Base-by-base conservation (phyloP, 2,113 vertebrate genomes). In the Laticauda colubrina region DNA sequence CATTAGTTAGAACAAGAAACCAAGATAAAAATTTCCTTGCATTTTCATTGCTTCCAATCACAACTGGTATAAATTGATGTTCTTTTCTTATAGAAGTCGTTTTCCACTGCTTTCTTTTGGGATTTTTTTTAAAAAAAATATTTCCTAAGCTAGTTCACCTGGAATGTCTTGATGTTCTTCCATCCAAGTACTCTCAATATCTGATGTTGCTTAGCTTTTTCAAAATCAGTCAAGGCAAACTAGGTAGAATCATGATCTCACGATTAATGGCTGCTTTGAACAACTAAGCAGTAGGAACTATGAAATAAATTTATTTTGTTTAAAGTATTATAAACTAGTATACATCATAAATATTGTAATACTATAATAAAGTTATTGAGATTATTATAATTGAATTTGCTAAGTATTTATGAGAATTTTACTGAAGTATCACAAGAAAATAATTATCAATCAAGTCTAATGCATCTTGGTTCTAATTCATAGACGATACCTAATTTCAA, bases 401-500 rank as follows among this genome's bases (percentile, higher is more conserved):
- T 75, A 91, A 56, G 34, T 24, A 85, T 14, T 39, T 39, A 39
- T 39, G 53, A 11, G 69, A 34, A 85, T 43, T 85, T 53, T 39
- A 21, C n/a, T 55, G 53, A 85, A 51, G 4, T 53, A 48, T 24
- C 24, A 75, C 69, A 11, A 26, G 21, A 26, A 87, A 85, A 90
- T 69, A 0, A 34, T n/a, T 29, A 29, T 4, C 51, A 7, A 48
- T 81, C 11, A 55, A 89, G 91, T 90, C 48, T 85, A 24, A 92
- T 7, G 20, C 54, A 23, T 86, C 0, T 45, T 91, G 45, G 1
- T 86, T 89, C 55, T 39, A 29, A 26, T 90, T 0, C 10, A 75
- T 18, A 94, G 5, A 7, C 9, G 12, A 91, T 92, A 93, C 89
- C 92, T 24, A 11, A 24, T 48, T 91, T 91, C 48, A 91, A 20